These are phyloP conservation scores for Alviniconcha strummeri DNA, from an alignment of 2,888 invertebrate species.

Conservation along the genomic window DNA sequence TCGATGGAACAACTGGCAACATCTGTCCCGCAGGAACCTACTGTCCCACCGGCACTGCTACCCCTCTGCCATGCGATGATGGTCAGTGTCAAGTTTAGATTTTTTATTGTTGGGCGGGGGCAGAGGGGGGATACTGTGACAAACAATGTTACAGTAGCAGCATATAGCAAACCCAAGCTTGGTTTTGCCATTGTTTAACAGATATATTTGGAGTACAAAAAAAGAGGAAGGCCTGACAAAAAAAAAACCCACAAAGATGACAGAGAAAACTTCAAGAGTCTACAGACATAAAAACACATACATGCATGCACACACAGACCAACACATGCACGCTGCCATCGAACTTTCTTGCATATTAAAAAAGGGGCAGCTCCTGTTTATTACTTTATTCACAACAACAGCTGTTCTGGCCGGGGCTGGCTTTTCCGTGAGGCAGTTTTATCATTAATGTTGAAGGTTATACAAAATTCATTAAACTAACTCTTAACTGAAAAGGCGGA, in stretches of 20 bases:
- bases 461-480: too few relatives aligned
- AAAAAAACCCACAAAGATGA: too few relatives aligned
- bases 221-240: too few relatives aligned
- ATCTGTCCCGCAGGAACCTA: slow-evolving; percentile 64
- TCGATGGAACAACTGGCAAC: slow-evolving; percentile 67
- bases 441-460: too few relatives aligned
- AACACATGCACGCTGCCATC: neutral
- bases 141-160: too few relatives aligned
- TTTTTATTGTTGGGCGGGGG: neutral
- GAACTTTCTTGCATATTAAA: neutral
- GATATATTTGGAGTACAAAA: too few relatives aligned
- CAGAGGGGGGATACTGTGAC: neutral
- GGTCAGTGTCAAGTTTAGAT: slow-evolving; percentile 49
- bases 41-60: slow-evolving; percentile 57
- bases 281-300: neutral
- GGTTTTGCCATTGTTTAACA: too few relatives aligned
- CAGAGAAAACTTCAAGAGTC: neutral
- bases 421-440: too few relatives aligned
- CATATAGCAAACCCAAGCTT: too few relatives aligned
- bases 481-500: too few relatives aligned
- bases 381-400: neutral
- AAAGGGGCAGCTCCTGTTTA: neutral
- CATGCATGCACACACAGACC: neutral
- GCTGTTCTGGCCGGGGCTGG: neutral
- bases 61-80: slow-evolving; percentile 65